These are phyloP conservation scores for Drosophila kohkoa DNA, from an alignment of 1,140 invertebrate genomes.

Conservation along the genomic window DNA sequence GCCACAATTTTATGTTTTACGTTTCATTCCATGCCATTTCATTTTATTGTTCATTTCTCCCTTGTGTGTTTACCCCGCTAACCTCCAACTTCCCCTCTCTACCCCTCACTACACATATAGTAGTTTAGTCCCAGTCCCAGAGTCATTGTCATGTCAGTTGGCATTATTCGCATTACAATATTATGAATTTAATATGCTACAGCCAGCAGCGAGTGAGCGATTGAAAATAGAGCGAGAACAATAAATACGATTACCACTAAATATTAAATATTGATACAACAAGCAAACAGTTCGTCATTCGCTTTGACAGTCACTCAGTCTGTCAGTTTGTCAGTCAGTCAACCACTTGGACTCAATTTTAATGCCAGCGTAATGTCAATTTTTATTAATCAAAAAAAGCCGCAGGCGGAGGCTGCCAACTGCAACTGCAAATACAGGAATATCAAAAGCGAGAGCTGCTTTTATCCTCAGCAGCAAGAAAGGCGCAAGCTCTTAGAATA, in stretches of 20 bases:
- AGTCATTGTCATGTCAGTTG: slow-evolving; percentile 23
- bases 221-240: not conserved
- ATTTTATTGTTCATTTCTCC: slow-evolving; percentile 45
- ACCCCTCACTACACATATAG: not conserved
- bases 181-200: slow-evolving; percentile 15
- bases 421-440: not conserved
- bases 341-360: slow-evolving; percentile 18
- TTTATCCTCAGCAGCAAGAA: not conserved
- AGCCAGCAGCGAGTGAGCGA: not conserved
- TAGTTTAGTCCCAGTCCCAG: not conserved
- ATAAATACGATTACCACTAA: slow-evolving; percentile 37
- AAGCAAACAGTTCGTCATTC: not conserved
- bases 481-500: not conserved
- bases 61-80: not conserved
- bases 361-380: slow-evolving; percentile 31
- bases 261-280: slow-evolving; percentile 45
- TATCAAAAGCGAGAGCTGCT: too few species aligned
- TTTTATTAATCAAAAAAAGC: slow-evolving; percentile 46
- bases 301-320: slow-evolving; percentile 4
- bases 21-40: slow-evolving; percentile 56
- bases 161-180: slow-evolving; percentile 35
- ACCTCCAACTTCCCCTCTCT: not conserved
- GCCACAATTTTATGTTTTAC: slow-evolving; percentile 57
- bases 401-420: slow-evolving; percentile 9
- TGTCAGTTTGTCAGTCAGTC: slow-evolving; percentile 3